Conservation (phyloP, 2,888 invertebrate genomes). For the Conchocele bisecta region DNA sequence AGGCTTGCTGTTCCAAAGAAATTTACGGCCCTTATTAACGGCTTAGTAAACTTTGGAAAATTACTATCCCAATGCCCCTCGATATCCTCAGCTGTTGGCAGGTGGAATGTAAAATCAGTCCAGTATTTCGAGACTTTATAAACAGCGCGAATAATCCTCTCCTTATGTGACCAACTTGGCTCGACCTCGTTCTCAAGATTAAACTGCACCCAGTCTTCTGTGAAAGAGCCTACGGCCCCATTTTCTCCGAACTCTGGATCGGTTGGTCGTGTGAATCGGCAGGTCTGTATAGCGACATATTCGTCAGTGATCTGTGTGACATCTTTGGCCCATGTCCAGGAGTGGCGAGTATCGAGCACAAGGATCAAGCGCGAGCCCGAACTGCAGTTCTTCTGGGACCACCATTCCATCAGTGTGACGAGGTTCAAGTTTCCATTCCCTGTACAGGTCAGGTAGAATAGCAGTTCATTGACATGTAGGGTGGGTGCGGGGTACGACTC, state of each 20-base stretch:
- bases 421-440: constrained; percentile 73
- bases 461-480: no score
- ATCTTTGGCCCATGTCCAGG: constrained; percentile 77
- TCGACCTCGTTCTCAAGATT: constrained; percentile 71
- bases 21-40: constrained; percentile 75
- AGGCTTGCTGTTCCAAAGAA: constrained; percentile 69
- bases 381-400: constrained; percentile 70
- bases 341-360: constrained; percentile 78
- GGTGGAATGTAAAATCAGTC: constrained; percentile 80
- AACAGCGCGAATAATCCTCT: constrained; percentile 66
- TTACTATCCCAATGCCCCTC: constrained; percentile 78
- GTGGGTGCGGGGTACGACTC: no score
- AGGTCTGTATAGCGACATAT: constrained; percentile 80
- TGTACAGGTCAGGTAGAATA: constrained; percentile 56
- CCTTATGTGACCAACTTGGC: constrained; percentile 70
- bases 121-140: constrained; percentile 78
- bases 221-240: constrained; percentile 76
- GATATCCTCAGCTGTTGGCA: constrained; percentile 79
- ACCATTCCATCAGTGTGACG: constrained; percentile 78
- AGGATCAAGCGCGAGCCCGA: constrained; percentile 78
- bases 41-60: constrained; percentile 76
- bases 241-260: constrained; percentile 66
- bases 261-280: constrained; percentile 57
- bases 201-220: constrained; percentile 77
- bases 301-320: constrained; percentile 60